These are phyloP conservation scores for Meiosimyza decipiens DNA, from an alignment of 2,888 invertebrate species.

Conservation along the genomic window DNA sequence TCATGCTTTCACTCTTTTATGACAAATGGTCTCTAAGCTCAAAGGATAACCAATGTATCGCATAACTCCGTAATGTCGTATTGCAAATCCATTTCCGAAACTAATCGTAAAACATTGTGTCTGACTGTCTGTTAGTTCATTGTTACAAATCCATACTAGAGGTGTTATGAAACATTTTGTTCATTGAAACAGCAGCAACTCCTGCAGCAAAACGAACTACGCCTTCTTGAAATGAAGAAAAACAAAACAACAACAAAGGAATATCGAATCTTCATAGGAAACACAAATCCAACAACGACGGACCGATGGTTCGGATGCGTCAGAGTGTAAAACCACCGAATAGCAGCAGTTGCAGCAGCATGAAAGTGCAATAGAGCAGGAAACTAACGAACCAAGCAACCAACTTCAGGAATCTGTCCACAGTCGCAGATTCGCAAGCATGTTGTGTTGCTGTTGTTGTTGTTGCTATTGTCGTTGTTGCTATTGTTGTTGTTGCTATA, in stretches of 20 bases:
- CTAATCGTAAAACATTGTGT: constrained; percentile 20
- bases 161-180: not conserved
- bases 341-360: too few species aligned
- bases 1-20: not conserved
- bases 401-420: not conserved
- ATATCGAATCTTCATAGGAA: constrained; percentile 2
- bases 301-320: too few species aligned
- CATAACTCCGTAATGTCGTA: constrained; percentile 16
- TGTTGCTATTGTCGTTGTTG: too few species aligned
- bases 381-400: not conserved
- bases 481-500: too few species aligned
- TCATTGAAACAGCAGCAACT: not conserved
- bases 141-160: not conserved
- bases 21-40: not conserved
- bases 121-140: constrained; percentile 16
- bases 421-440: too few species aligned
- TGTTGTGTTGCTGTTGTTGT: not conserved
- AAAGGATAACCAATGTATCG: constrained; percentile 43
- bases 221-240: not conserved
- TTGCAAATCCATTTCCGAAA: constrained; percentile 20
- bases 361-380: not conserved
- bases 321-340: too few species aligned
- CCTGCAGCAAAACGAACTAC: not conserved
- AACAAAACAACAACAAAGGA: constrained; percentile 11
- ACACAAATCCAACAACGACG: not conserved